These are phyloP conservation scores for Cyphomyrmex costatus DNA, from an alignment of 1,140 invertebrate species.

Conservation along the genomic window DNA sequence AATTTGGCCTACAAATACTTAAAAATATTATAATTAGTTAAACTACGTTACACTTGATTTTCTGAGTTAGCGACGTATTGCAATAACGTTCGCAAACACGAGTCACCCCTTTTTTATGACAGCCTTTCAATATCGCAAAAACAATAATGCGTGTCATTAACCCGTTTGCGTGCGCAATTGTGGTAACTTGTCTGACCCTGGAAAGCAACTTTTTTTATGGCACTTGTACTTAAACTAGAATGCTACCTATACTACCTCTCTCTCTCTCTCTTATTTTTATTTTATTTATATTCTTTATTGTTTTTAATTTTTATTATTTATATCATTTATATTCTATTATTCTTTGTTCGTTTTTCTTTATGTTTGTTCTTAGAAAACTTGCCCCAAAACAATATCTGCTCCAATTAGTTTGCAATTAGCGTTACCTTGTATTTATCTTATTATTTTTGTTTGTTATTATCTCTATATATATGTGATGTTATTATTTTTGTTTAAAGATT, in stretches of 20 bases:
- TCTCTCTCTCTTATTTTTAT: too few relatives aligned
- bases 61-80: neutral
- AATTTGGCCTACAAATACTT: neutral
- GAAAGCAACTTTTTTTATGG: neutral
- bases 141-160: slow-evolving; percentile 25
- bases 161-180: neutral
- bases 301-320: too few relatives aligned
- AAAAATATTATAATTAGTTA: slow-evolving; percentile 26
- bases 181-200: slow-evolving; percentile 1
- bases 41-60: neutral
- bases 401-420: too few relatives aligned
- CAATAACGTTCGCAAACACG: neutral
- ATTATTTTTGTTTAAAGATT: too few relatives aligned
- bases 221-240: neutral
- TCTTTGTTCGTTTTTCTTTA: too few relatives aligned
- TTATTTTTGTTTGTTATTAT: too few relatives aligned
- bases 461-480: too few relatives aligned
- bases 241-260: neutral
- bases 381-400: too few relatives aligned
- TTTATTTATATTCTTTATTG: too few relatives aligned
- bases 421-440: too few relatives aligned
- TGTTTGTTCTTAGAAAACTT: too few relatives aligned
- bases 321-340: too few relatives aligned
- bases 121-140: neutral
- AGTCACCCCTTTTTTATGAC: neutral